Evolutionary conservation across 1,140 invertebrate genomes (phyloP).

Genomic region (Drosophila auraria): DNA sequence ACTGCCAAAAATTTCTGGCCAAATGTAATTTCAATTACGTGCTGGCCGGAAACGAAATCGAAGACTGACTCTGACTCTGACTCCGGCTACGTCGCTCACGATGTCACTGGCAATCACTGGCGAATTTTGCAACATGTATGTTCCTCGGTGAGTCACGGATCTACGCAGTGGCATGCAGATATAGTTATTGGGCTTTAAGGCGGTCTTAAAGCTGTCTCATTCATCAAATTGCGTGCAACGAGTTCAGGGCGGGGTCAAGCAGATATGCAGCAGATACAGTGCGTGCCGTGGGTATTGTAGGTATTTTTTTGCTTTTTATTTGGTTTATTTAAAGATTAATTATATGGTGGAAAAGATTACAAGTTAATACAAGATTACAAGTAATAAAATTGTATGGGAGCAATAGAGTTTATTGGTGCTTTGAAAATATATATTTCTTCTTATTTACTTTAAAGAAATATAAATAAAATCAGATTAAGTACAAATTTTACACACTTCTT

Average conservation of each 20-base stretch:
- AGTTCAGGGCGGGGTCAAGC: conserved; percentile 47
- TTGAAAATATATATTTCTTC: no score
- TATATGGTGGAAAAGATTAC: neutral
- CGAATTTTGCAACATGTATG: conserved; percentile 10
- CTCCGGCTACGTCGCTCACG: conserved; percentile 48
- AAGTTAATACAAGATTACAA: neutral
- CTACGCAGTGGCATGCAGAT: conserved; percentile 59
- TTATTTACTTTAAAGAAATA: no score
- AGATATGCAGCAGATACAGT: conserved; percentile 21
- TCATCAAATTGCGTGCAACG: conserved; percentile 48
- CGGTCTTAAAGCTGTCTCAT: conserved; percentile 28
- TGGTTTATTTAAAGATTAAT: neutral
- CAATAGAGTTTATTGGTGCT: no score
- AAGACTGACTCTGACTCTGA: conserved; percentile 9
- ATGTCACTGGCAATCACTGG: conserved; percentile 43
- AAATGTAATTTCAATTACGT: conserved; percentile 74
- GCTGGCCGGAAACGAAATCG: conserved; percentile 73
- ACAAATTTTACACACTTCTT: no score
- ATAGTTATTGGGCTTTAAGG: conserved; percentile 26
- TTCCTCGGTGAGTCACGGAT: conserved; percentile 44
- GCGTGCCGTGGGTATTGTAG: neutral
- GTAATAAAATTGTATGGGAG: no score
- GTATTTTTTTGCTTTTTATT: neutral
- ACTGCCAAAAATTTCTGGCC: conserved; percentile 63
- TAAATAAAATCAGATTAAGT: no score